Conservation (phyloP, 2,888 invertebrate species). For the Acanthoscelides obtectus region DNA sequence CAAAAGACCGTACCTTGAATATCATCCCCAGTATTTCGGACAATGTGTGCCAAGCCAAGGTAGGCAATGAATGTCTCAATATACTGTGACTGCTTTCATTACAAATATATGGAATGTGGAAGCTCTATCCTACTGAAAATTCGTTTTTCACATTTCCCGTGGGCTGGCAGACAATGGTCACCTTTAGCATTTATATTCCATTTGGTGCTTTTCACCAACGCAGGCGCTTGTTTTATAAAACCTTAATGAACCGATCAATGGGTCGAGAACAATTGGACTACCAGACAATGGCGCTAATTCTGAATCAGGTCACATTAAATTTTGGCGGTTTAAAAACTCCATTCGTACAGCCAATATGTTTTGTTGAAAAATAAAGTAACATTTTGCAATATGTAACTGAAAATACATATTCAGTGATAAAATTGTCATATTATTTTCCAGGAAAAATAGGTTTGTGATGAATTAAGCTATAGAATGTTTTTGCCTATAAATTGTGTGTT, state of each 20-base stretch:
- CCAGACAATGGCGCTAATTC: not conserved
- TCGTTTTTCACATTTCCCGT: not conserved
- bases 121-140: not conserved
- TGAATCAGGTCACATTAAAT: not conserved
- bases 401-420: no score
- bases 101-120: no score
- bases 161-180: not conserved
- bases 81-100: no score
- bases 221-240: not conserved
- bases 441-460: no score
- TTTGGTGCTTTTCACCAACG: not conserved
- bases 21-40: no score
- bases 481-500: no score
- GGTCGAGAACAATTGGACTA: not conserved
- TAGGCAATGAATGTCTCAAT: no score
- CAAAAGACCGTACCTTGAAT: no score
- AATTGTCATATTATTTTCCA: no score
- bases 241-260: not conserved
- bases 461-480: no score
- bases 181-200: not conserved
- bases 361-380: not conserved
- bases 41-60: no score
- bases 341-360: not conserved
- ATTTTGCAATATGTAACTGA: no score
- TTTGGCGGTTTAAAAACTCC: not conserved